Evolutionary conservation across 2,797 vertebrate genomes (phyloP), one percentile per base, ranked within the genome.

Genomic region (Trematomus bernacchii): DNA sequence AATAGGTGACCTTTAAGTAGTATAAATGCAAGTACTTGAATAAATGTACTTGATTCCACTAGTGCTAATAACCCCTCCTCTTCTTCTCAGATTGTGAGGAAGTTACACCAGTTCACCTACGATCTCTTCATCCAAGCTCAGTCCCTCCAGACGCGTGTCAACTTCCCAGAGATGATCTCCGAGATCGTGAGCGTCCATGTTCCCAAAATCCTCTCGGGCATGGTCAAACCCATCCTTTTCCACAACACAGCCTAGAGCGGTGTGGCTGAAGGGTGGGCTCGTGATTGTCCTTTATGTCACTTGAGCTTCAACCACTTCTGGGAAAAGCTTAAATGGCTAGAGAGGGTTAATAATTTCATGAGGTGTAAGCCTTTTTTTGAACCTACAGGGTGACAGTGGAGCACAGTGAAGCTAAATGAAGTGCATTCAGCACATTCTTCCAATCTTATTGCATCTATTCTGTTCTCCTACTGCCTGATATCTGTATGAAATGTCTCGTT

Each of bases 181-280:
- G 97, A 99, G 93, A 98, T 99, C 74, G 97, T 99, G 87, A 97
- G 97, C 69, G 96, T 97, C 63, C 97, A 99, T 66, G 97, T 99
- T 82, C 97, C 97, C 92, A 98, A 97, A 95, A 97, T 98, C 88
- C 96, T 99, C 83, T 96, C 97, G 19, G 97, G 97, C 77, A 96
- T 97, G 95, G 97, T 98, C 86, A 98, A 97, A 86, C 97, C 97
- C 46, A 97, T 99, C 89, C 97, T 97, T 79, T 99, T 99, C 93
- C 97, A 99, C 18, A 87, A 95, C 4, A 66, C 81, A 1, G 54
- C 68, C 74, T 91, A 85, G 67, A 60, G 71, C 10, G 37, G n/a
- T 37, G 33, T 37, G 33, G 6, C 33, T 33, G 33, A 33, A 8
- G 33, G 33, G 33, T 9, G 2, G 67, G 21, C 30, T 58, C 10